These are phyloP conservation scores for Agrochola circellaris DNA, from an alignment of 2,888 invertebrate genomes.

Conservation along the genomic window DNA sequence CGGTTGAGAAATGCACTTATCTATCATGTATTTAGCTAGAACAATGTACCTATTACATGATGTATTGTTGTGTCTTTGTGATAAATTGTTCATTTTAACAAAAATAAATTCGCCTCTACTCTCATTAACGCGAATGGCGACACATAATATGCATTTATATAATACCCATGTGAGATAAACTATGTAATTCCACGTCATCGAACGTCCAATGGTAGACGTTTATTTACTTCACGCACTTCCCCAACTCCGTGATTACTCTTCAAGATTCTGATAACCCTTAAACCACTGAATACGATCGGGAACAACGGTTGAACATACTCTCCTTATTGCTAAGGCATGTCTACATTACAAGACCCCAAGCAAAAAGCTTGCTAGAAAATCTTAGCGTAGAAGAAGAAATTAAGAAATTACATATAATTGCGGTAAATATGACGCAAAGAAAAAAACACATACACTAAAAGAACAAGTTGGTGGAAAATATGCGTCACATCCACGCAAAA, in stretches of 20 bases:
- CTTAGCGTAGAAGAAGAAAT: too few relatives aligned
- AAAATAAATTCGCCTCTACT: background rate
- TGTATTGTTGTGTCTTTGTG: constrained; percentile 28
- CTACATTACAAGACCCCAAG: background rate
- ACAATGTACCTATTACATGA: constrained; percentile 35
- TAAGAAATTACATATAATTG: too few relatives aligned
- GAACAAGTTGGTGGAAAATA: too few relatives aligned
- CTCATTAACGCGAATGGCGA: background rate
- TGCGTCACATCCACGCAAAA: too few relatives aligned
- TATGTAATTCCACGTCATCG: background rate
- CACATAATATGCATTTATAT: background rate
- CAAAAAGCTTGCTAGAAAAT: background rate
- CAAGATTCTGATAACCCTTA: background rate
- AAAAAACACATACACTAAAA: too few relatives aligned
- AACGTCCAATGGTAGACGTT: background rate
- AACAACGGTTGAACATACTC: background rate
- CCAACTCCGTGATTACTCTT: background rate
- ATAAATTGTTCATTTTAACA: constrained; percentile 18
- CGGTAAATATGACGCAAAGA: too few relatives aligned
- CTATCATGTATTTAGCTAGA: constrained; percentile 32
- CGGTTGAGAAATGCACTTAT: constrained; percentile 43
- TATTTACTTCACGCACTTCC: background rate
- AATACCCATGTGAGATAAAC: background rate
- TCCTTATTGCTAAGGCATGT: background rate
- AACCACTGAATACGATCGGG: background rate